These are phyloP conservation scores for Ceyx melanurus DNA, from an alignment of 2,113 vertebrate genomes.

Conservation along the genomic window DNA sequence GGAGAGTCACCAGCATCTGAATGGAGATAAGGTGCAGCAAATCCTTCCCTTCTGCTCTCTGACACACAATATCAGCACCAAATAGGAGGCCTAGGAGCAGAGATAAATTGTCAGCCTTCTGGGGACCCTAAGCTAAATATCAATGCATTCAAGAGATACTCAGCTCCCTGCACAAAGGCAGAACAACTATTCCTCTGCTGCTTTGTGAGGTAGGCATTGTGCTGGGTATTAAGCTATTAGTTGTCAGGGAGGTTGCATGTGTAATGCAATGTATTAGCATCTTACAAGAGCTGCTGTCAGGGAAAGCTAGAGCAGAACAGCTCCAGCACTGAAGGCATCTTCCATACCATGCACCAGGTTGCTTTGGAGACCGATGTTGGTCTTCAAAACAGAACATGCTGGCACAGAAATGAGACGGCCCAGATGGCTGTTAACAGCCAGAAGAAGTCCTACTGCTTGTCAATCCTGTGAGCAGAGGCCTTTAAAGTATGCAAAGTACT, in stretches of 20 bases:
- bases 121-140: neutral
- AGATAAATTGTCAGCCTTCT: neutral
- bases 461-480: neutral
- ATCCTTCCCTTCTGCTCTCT: constrained; percentile 47
- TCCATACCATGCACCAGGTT: neutral
- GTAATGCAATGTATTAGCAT: neutral
- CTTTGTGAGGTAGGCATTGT: neutral
- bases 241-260: neutral
- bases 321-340: neutral
- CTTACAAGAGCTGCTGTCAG: neutral
- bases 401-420: neutral
- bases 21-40: constrained; percentile 47
- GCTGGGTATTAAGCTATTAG: neutral
- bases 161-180: neutral
- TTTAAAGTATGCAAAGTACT: neutral
- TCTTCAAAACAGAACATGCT: neutral
- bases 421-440: constrained; percentile 15
- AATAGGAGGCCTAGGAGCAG: neutral
- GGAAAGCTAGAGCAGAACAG: neutral
- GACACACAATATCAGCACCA: neutral
- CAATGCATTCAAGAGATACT: neutral
- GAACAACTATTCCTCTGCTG: neutral
- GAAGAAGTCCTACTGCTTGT: neutral
- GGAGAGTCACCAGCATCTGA: neutral
- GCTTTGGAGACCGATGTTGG: neutral